Conservation (phyloP, 2,113 vertebrate species). For the Aphyosemion australe region DNA sequence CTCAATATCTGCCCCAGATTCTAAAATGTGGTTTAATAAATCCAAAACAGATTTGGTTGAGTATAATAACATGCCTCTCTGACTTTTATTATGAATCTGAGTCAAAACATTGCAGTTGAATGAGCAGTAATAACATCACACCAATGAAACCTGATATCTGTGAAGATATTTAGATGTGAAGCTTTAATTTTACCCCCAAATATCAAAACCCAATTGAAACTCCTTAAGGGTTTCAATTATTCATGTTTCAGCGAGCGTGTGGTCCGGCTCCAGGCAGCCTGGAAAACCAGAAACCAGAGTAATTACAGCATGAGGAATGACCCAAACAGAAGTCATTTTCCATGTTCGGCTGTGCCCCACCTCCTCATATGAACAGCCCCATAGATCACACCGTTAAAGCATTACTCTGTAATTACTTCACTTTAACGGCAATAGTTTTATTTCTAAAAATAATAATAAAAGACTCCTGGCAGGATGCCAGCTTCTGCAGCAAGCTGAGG, state of each 20-base stretch:
- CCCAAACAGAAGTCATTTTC: conserved; percentile 34
- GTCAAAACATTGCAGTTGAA: conserved; percentile 14
- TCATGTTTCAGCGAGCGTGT: conserved; percentile 27
- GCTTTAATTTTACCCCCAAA: conserved; percentile 44
- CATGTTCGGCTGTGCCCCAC: conserved; percentile 25
- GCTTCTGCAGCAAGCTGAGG: conserved; percentile 3
- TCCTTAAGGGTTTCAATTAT: conserved; percentile 55
- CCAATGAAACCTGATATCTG: conserved; percentile 45
- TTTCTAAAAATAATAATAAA: conserved; percentile 52
- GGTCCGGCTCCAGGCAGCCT: conserved; percentile 21
- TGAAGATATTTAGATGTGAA: conserved; percentile 55
- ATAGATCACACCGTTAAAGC: conserved; percentile 43
- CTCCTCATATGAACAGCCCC: conserved; percentile 11
- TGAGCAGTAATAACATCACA: conserved; percentile 24
- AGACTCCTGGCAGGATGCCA: conserved; percentile 8
- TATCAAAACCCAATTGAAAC: conserved; percentile 49
- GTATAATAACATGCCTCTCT: conserved; percentile 46
- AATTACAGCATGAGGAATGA: conserved; percentile 56
- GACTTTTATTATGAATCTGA: conserved; percentile 38
- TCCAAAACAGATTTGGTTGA: conserved; percentile 57
- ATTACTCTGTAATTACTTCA: conserved; percentile 24
- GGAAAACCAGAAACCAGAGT: conserved; percentile 44
- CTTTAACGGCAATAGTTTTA: conserved; percentile 31
- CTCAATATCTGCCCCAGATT: no score
- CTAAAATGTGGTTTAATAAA: conserved; percentile 58